These are phyloP conservation scores for Sebastes wilsoni DNA, from an alignment of 2,797 vertebrate species.

Conservation along the genomic window DNA sequence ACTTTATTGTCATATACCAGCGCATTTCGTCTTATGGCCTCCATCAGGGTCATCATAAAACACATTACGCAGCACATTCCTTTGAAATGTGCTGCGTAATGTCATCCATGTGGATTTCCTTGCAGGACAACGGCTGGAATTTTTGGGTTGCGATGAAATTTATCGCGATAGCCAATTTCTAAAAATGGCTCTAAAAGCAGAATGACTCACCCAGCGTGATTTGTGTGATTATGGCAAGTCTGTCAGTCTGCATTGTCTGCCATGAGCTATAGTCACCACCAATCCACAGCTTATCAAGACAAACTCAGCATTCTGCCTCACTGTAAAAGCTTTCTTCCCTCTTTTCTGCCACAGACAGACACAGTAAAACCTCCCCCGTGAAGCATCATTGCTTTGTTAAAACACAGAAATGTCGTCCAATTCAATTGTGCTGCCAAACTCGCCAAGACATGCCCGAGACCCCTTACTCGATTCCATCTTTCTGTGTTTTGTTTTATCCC, in stretches of 20 bases:
- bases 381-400: conserved; percentile 24
- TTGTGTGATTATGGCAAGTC: conserved; percentile 54
- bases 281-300: conserved; percentile 44
- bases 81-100: neutral
- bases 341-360: conserved; percentile 17
- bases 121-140: conserved; percentile 5
- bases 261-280: conserved; percentile 46
- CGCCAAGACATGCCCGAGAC: neutral
- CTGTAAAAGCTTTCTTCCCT: conserved; percentile 5
- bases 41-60: neutral
- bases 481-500: conserved; percentile 16
- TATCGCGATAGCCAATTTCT: conserved; percentile 30
- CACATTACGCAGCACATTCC: neutral
- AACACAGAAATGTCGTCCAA: conserved; percentile 12
- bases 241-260: conserved; percentile 50
- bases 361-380: neutral
- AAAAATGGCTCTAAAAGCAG: conserved; percentile 44
- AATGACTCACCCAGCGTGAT: conserved; percentile 58
- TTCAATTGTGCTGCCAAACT: conserved; percentile 5
- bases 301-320: conserved; percentile 37
- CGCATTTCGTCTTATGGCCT: neutral
- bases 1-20: neutral
- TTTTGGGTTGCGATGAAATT: conserved; percentile 22
- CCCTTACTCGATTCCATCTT: neutral
- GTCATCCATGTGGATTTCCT: neutral